Evolutionary conservation across 2,888 invertebrate genomes (phyloP).

Genomic region (Melanostoma mellinum): DNA sequence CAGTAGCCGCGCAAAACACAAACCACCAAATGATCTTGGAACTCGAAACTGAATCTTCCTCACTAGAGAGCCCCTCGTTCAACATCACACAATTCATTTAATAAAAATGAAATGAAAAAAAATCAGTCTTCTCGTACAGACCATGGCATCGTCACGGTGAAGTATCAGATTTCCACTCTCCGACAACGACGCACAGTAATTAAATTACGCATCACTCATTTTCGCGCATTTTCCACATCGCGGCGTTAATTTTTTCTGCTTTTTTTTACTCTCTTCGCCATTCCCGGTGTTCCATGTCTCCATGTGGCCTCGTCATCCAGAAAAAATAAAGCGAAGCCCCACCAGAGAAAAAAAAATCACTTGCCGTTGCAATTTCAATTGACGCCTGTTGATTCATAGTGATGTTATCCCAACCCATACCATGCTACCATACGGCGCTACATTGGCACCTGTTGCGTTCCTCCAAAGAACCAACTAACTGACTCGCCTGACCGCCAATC

Average conservation of each 20-base stretch:
- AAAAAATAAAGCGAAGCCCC: conserved; percentile 16
- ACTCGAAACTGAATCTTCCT: conserved; percentile 64
- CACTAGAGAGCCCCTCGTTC: conserved; percentile 28
- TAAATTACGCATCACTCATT: conserved; percentile 73
- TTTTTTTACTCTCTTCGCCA: conserved; percentile 1
- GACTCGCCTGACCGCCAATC: conserved; percentile 45
- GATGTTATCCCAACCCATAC: conserved; percentile 29
- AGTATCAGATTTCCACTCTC: conserved; percentile 60
- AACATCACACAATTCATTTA: conserved; percentile 33
- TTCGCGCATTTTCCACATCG: conserved; percentile 73
- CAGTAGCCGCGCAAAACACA: conserved; percentile 50
- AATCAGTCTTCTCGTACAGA: conserved; percentile 35
- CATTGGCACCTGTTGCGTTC: conserved; percentile 63
- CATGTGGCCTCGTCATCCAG: conserved; percentile 35
- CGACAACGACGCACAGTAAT: conserved; percentile 42
- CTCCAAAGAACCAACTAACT: conserved; percentile 51
- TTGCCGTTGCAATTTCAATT: conserved; percentile 65
- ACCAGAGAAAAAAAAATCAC: conserved; percentile 40
- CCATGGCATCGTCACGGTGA: conserved; percentile 48
- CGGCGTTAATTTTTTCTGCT: conserved; percentile 63
- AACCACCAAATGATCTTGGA: conserved; percentile 72
- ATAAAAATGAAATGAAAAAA: conserved; percentile 26
- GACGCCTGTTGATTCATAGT: conserved; percentile 66
- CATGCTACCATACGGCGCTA: conserved; percentile 46
- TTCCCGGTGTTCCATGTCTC: conserved; percentile 30